phyloP scores from a whole-genome alignment of 2,113 vertebrate genomes.

The Emydocephalus ijimae region DNA sequence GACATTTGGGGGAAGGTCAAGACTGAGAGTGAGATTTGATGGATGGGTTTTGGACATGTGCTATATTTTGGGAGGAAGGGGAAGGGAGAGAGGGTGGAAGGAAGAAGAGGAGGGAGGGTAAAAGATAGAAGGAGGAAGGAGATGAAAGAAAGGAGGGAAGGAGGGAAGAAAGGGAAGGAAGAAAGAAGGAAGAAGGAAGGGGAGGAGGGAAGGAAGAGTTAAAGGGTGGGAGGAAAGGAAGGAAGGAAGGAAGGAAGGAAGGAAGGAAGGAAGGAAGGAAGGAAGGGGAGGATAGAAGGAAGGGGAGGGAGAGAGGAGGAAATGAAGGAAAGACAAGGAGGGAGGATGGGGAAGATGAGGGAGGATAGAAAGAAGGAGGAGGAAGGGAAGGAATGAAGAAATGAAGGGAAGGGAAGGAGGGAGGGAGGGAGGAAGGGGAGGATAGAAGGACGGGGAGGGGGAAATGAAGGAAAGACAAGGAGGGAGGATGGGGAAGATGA shows the following conservation, averaged over 20 bases:
- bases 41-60: background rate
- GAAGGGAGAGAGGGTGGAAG: background rate
- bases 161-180: background rate
- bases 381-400: too few relatives aligned
- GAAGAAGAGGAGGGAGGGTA: background rate
- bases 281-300: background rate
- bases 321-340: too few relatives aligned
- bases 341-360: background rate
- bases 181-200: too few relatives aligned
- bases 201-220: too few relatives aligned
- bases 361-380: too few relatives aligned
- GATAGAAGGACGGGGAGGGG: rapidly evolving
- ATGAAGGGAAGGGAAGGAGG: too few relatives aligned
- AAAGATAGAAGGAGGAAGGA: background rate
- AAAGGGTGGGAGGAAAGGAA: background rate
- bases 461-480: background rate
- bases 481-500: background rate
- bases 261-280: background rate
- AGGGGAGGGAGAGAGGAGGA: background rate
- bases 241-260: background rate
- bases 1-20: background rate
- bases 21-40: background rate
- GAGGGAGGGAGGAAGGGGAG: rapidly evolving
- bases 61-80: background rate
- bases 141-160: background rate